A percentile compares a stretch with the other conserved stretches of the same genome.
phyloP scores from a whole-genome alignment of 2,113 vertebrate genomes.

The Budorcas taxicolor region DNA sequence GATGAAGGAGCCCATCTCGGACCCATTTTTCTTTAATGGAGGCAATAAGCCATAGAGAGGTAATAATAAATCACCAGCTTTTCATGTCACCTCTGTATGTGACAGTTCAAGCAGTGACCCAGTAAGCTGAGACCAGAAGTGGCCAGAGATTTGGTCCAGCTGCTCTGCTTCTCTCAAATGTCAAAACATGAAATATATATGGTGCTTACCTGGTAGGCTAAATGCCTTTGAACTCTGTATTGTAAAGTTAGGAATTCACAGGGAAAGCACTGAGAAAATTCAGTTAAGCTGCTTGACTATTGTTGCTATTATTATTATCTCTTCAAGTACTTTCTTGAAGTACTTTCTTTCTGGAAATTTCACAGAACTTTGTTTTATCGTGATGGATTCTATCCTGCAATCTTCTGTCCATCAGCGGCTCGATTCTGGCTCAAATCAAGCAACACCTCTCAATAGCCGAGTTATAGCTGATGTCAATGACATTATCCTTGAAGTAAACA shows the following conservation, averaged over 20 bases:
- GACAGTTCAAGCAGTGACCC: conserved; percentile 42
- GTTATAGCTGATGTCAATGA: not conserved
- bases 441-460: not conserved
- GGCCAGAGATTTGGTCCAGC: conserved; percentile 27
- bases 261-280: not conserved
- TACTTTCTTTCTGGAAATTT: not conserved
- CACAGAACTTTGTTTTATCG: not conserved
- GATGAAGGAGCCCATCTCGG: conserved; percentile 64
- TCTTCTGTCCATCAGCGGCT: not conserved
- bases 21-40: conserved; percentile 62
- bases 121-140: not conserved
- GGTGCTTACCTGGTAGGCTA: not conserved
- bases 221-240: not conserved
- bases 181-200: not conserved
- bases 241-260: not conserved
- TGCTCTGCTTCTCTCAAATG: conserved; percentile 47
- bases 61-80: conserved; percentile 22
- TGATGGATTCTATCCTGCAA: not conserved
- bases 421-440: not conserved
- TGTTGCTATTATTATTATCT: not conserved
- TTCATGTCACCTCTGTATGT: conserved; percentile 41
- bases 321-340: not conserved
- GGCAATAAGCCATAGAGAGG: conserved; percentile 67
- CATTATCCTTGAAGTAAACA: not conserved
- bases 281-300: not conserved